These are phyloP conservation scores for Lepidocyrtoides sp. DNA, from an alignment of 2,888 invertebrate genomes.

Conservation along the genomic window DNA sequence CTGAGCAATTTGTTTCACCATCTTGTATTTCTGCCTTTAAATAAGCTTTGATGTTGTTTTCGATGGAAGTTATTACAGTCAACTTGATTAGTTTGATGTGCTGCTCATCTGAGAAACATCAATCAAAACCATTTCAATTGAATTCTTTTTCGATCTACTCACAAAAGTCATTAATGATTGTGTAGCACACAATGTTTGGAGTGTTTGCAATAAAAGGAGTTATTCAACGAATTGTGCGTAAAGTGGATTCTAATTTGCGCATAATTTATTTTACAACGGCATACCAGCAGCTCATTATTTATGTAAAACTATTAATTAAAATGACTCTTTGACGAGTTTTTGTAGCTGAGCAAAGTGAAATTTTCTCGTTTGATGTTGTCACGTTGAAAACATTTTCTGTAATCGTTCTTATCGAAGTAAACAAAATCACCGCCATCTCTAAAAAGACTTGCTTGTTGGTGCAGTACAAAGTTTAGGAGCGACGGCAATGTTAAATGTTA, in stretches of 20 bases:
- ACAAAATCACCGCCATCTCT: neutral
- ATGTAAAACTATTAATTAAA: slow-evolving; percentile 53
- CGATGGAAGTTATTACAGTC: neutral
- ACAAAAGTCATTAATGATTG: neutral
- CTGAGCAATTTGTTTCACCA: slow-evolving; percentile 35
- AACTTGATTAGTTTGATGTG: slow-evolving; percentile 24
- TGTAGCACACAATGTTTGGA: neutral
- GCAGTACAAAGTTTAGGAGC: neutral
- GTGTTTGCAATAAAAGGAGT: neutral
- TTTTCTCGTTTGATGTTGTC: slow-evolving; percentile 35
- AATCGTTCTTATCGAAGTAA: slow-evolving; percentile 24
- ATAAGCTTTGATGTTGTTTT: neutral
- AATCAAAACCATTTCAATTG: slow-evolving; percentile 62
- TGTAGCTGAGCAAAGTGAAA: slow-evolving; percentile 42
- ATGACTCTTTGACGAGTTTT: slow-evolving; percentile 36
- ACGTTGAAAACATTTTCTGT: neutral
- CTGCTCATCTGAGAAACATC: slow-evolving; percentile 19
- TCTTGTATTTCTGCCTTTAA: neutral
- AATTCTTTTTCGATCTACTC: slow-evolving; percentile 5
- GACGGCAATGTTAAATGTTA: neutral
- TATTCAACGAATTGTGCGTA: slow-evolving; percentile 6
- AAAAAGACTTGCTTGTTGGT: neutral
- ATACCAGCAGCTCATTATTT: slow-evolving; percentile 37
- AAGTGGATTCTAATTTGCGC: slow-evolving; percentile 37
- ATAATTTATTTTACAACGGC: slow-evolving; percentile 45